Evolutionary conservation across 2,888 invertebrate species (phyloP).

Genomic region (Amblyjoppa proteus): DNA sequence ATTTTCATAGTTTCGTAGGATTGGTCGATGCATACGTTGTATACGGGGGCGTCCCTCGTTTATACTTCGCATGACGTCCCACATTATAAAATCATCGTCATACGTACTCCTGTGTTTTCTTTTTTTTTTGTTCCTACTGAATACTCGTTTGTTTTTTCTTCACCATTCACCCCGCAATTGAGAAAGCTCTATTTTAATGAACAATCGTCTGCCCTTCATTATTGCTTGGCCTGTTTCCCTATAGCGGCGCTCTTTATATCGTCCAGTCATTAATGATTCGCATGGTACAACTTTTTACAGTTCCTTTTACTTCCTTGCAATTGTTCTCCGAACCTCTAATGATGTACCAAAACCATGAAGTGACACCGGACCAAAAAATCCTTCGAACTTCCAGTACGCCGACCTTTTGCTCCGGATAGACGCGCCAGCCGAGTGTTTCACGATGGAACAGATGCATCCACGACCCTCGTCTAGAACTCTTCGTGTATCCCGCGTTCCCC

Average conservation of each 20-base stretch:
- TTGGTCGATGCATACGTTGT: conserved; percentile 24
- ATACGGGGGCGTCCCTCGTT: conserved; percentile 19
- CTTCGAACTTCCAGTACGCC: not conserved
- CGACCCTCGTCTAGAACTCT: conserved; percentile 46
- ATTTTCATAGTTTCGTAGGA: conserved; percentile 66
- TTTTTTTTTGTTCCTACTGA: no score
- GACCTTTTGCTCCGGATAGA: conserved; percentile 63
- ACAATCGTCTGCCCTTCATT: no score
- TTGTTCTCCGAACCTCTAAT: not conserved
- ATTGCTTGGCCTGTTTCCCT: no score
- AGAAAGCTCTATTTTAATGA: no score
- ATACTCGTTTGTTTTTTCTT: no score
- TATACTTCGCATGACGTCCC: conserved; percentile 31
- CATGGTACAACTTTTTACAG: not conserved
- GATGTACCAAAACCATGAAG: not conserved
- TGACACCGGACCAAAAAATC: not conserved
- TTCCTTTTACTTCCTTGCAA: not conserved
- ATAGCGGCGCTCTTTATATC: not conserved
- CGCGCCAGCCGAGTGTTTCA: conserved; percentile 33
- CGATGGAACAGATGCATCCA: conserved; percentile 60
- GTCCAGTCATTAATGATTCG: not conserved
- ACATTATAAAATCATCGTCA: conserved; percentile 32
- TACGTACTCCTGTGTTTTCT: not conserved
- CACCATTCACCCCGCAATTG: no score
- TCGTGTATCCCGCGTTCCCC: not conserved